Base-by-base conservation (phyloP, 2,888 invertebrate species). In the Leucozona laternaria region DNA sequence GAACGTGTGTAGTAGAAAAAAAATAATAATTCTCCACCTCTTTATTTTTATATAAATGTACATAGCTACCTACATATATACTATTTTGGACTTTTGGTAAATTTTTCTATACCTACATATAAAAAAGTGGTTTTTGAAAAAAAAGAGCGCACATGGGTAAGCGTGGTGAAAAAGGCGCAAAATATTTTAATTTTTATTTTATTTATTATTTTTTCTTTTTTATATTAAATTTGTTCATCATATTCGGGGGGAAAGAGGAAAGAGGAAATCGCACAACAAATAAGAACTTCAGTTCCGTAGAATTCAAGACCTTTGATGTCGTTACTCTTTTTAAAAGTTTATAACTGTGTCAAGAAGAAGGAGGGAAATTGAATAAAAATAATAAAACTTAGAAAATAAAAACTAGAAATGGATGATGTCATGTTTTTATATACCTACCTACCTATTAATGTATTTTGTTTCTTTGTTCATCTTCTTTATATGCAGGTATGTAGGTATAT, bases 351-450 rank as follows among this genome's bases (percentile, higher is more conserved):
- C 25, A 43, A 20, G 64, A 68, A 62, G 25, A 53, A 60, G 37
- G 34, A 66, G 53, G 43, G 40, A 53, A 55, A 43, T 31, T n/a
- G n/a, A 60, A 62, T 15, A 7, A 17, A 57, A 31, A 57, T n/a
- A 40, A 40, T 25, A 17, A 58, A 15, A 22, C n/a, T 6, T 45
- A 28, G 28, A 45, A 60, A 22, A 22, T 34, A 11, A 31, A 70
- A 70, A 77, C 48, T 77, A 64, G 77, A 17, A 80, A 55, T 85
- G 81, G 58, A 85, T 85, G 85, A 85, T 85, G 85, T 85, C 85
- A 85, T 81, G 72, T 62, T 81, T 62, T 78, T 72, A 73, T 62
- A 73, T n/a, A n/a, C n/a, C n/a, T n/a, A n/a, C n/a, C n/a, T n/a
- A n/a, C n/a, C n/a, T n/a, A n/a, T 40, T 78, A 73, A 73, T 50